Evolutionary conservation across 2,888 invertebrate species (phyloP).

Genomic region (Coremacera marginata): DNA sequence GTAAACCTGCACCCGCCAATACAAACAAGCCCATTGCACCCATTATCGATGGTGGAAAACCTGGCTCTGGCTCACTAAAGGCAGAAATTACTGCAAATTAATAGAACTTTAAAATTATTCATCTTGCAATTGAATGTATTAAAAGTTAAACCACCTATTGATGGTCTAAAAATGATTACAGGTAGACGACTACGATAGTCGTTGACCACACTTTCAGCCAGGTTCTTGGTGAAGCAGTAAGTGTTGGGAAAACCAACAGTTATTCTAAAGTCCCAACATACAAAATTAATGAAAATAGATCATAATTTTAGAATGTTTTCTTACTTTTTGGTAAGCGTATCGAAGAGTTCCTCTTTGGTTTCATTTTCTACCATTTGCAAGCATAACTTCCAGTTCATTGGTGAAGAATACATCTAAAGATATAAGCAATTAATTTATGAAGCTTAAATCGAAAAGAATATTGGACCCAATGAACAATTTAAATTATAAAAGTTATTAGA

Average conservation of each 20-base stretch:
- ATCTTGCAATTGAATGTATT: neutral
- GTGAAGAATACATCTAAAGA: constrained; percentile 55
- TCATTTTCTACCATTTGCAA: constrained; percentile 54
- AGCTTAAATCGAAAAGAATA: too few species aligned
- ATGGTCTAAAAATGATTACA: constrained; percentile 84
- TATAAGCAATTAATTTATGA: too few species aligned
- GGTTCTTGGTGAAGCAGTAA: constrained; percentile 89
- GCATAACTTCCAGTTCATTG: constrained; percentile 60
- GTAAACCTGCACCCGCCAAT: constrained; percentile 56
- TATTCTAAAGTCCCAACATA: constrained; percentile 44
- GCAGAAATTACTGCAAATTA: constrained; percentile 54
- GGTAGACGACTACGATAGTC: constrained; percentile 79
- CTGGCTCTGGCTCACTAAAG: constrained; percentile 56
- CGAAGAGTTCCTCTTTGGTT: constrained; percentile 47
- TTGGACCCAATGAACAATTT: neutral
- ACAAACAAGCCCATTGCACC: constrained; percentile 60
- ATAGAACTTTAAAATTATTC: neutral
- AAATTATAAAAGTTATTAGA: neutral
- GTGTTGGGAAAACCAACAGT: constrained; percentile 79
- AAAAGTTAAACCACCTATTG: constrained; percentile 75
- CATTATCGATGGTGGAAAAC: constrained; percentile 57
- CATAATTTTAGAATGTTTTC: neutral
- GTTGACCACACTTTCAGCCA: constrained; percentile 84
- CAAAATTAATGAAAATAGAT: neutral
- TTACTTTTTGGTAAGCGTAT: constrained; percentile 37